Percentiles rank a stretch among this genome's conserved stretches.
Conservation (phyloP, 2,797 vertebrate species). For the Leucoraja ocellata region DNA sequence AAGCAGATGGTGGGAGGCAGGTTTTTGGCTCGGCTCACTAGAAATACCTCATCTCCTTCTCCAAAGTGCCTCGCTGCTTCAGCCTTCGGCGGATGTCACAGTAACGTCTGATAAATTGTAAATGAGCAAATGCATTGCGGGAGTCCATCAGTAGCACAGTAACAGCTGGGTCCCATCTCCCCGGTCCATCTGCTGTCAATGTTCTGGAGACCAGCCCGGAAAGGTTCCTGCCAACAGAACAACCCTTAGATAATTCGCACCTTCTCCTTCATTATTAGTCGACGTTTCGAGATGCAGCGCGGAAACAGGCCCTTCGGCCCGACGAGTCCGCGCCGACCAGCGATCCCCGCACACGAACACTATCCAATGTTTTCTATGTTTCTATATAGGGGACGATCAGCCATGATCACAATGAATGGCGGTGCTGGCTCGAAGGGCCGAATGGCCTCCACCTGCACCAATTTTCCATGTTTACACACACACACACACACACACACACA, state of each 20-base stretch:
- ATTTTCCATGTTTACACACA: too few species aligned
- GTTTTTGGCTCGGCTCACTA: neutral
- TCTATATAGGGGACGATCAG: too few species aligned
- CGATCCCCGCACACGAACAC: too few species aligned
- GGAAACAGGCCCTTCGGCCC: too few species aligned
- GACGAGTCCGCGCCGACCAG: too few species aligned
- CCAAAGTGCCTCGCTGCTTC: neutral
- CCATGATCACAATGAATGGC: too few species aligned
- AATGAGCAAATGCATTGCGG: conserved; percentile 16
- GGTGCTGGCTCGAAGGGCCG: too few species aligned
- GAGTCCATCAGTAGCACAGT: conserved; percentile 8
- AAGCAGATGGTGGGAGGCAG: conserved; percentile 31
- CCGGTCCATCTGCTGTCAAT: conserved; percentile 34
- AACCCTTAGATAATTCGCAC: neutral
- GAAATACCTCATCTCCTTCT: neutral
- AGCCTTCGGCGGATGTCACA: conserved; percentile 33
- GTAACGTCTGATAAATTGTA: conserved; percentile 38
- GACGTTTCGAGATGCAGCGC: too few species aligned
- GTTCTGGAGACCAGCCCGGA: neutral
- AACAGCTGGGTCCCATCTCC: conserved; percentile 22
- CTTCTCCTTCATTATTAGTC: neutral
- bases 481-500: too few species aligned
- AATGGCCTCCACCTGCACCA: too few species aligned
- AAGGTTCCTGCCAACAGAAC: neutral
- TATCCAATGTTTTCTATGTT: too few species aligned